Evolutionary conservation across 2,888 invertebrate genomes (phyloP).

Genomic region (Pycnomerus fuliginosus): DNA sequence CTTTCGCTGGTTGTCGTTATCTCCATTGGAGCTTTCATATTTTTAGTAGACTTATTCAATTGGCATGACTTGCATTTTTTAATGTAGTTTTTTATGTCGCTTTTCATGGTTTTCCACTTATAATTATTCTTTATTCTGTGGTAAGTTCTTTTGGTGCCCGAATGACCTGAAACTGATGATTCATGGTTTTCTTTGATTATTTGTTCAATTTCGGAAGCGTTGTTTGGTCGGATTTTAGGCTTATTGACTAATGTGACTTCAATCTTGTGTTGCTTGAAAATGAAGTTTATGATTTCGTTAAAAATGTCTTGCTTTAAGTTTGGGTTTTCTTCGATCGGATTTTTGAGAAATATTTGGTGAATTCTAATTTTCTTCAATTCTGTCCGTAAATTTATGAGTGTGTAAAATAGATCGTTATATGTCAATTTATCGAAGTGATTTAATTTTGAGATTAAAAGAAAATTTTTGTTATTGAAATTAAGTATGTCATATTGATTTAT

Average conservation of each 20-base stretch:
- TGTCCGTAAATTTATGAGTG: too few relatives aligned
- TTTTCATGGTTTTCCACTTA: constrained; percentile 12
- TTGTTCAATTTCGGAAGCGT: constrained; percentile 6
- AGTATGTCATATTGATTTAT: constrained; percentile 2
- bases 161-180: constrained; percentile 5
- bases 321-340: constrained; percentile 7
- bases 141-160: constrained; percentile 9
- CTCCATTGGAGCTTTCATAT: constrained; percentile 6
- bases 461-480: neutral
- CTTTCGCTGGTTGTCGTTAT: constrained; percentile 2
- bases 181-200: constrained; percentile 16
- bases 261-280: constrained; percentile 3
- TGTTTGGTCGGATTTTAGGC: constrained; percentile 5
- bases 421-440: neutral
- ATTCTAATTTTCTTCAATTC: neutral
- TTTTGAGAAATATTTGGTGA: constrained; percentile 21
- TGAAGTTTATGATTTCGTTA: constrained; percentile 7
- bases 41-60: constrained; percentile 2
- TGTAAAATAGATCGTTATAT: too few relatives aligned
- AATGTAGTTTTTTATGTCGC: constrained; percentile 1
- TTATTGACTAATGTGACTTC: constrained; percentile 4
- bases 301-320: constrained; percentile 10
- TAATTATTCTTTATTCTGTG: constrained; percentile 9
- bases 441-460: neutral
- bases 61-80: constrained; percentile 1